Percentiles rank a stretch among this genome's conserved stretches.
These are phyloP conservation scores for Episyrphus balteatus DNA, from an alignment of 1,140 invertebrate species.

Conservation along the genomic window DNA sequence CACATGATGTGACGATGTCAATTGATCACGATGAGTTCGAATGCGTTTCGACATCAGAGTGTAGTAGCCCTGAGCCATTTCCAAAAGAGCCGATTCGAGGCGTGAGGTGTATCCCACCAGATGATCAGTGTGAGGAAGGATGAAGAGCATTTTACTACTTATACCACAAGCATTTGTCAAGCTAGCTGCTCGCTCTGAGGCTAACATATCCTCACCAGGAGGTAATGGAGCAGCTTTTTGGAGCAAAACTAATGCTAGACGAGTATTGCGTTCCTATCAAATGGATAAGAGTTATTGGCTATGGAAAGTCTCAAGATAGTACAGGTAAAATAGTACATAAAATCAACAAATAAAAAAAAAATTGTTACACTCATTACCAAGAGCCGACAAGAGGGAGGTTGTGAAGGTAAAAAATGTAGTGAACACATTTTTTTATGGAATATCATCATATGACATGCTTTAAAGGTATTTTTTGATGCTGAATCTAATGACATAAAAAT, in stretches of 20 bases:
- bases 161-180: slow-evolving; percentile 86
- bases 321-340: too few relatives aligned
- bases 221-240: slow-evolving; percentile 70
- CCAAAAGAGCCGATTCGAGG: slow-evolving; percentile 86
- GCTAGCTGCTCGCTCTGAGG: slow-evolving; percentile 76
- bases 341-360: background rate
- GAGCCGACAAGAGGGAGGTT: too few relatives aligned
- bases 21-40: slow-evolving; percentile 77
- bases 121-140: slow-evolving; percentile 82
- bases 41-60: slow-evolving; percentile 76
- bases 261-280: slow-evolving; percentile 60
- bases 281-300: too few relatives aligned
- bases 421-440: too few relatives aligned
- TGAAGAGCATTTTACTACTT: slow-evolving; percentile 82
- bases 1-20: slow-evolving; percentile 83
- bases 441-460: too few relatives aligned
- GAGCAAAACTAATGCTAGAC: slow-evolving; percentile 78
- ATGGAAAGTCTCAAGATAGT: too few relatives aligned
- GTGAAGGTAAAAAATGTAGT: too few relatives aligned
- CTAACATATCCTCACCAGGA: slow-evolving; percentile 71
- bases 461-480: too few relatives aligned
- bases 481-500: too few relatives aligned
- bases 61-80: slow-evolving; percentile 87
- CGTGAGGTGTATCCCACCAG: slow-evolving; percentile 46
- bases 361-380: too few relatives aligned